Conservation (phyloP, 2,797 vertebrate species). For the Lacerta agilis region DNA sequence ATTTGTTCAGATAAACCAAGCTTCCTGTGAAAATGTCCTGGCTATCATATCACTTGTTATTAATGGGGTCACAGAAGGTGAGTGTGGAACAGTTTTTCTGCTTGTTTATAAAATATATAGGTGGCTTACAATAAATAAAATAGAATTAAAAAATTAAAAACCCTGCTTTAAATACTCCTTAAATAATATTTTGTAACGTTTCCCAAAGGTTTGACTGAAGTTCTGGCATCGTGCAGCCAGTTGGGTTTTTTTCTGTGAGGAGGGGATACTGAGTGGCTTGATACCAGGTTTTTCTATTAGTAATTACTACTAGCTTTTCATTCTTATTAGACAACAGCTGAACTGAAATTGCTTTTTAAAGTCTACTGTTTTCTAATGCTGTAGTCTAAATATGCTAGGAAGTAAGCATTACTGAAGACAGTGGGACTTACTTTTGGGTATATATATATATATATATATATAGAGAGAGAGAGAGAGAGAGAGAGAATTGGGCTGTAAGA, state of each 20-base stretch:
- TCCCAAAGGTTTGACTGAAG: not conserved
- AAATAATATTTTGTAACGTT: not conserved
- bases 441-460: no score
- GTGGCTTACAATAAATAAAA: not conserved
- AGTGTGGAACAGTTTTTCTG: constrained; percentile 31
- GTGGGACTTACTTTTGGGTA: not conserved
- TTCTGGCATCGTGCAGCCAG: not conserved
- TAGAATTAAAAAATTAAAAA: not conserved
- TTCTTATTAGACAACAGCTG: not conserved
- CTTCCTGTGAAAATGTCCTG: constrained; percentile 90
- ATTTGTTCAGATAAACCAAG: constrained; percentile 86
- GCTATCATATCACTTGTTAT: constrained; percentile 96
- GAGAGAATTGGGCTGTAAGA: no score
- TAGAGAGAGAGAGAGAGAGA: no score
- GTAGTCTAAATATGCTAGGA: no score
- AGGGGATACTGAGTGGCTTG: not conserved
- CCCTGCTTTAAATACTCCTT: not conserved
- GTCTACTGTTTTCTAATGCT: not conserved
- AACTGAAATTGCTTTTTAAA: not conserved
- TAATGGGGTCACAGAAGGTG: constrained; percentile 93
- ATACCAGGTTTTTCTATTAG: not conserved
- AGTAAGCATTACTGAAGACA: no score
- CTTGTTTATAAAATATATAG: not conserved
- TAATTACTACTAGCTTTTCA: not conserved
- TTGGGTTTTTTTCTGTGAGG: no score